Base-by-base conservation (phyloP, 2,888 invertebrate species). In the Plemyria rubiginata region DNA sequence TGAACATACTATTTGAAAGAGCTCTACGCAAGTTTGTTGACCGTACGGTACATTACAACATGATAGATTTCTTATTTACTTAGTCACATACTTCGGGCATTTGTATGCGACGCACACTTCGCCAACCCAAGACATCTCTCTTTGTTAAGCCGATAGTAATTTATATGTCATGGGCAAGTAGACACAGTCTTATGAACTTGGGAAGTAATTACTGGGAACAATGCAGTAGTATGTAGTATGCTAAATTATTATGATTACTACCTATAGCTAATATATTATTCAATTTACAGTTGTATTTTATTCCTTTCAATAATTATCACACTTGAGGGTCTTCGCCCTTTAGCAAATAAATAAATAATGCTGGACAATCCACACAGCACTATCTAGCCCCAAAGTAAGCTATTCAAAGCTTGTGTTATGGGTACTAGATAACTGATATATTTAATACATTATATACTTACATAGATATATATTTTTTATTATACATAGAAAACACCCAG, bases 91-190 rank as follows among this genome's bases (percentile, higher is more conserved):
- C 49, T 55, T 7, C 22, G 32, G 2, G 15, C n/a, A 68, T 68
- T 68, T 62, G 66, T 66, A 68, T 68, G 64, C 68, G 28, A 36
- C 13, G 4, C 60, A 65, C 49, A 50, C 64, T 58, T 60, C 58
- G n/a, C n/a, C n/a, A 55, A 60, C 62, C 64, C 55, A 68, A 68
- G 62, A 62, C 64, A 62, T 64, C 54, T 63, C 58, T 60, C 38
- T 68, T 66, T 68, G 66, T 68, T 36, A 45, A 55, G 56, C 54
- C 51, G 64, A 60, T 64, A 50, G 60, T 62, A 32, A 58, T 58
- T 68, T 60, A 62, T 66, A 62, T 68, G 64, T 66, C 68, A 68
- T 62, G 68, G 62, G 38, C 64, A 52, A 15, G 28, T 38, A 22
- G 22, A 22, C 3, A 32, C 16, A 13, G 59, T 50, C 60, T 58